These are phyloP conservation scores for Cataglyphis altisquamis DNA, from an alignment of 2,888 invertebrate genomes.

Conservation along the genomic window DNA sequence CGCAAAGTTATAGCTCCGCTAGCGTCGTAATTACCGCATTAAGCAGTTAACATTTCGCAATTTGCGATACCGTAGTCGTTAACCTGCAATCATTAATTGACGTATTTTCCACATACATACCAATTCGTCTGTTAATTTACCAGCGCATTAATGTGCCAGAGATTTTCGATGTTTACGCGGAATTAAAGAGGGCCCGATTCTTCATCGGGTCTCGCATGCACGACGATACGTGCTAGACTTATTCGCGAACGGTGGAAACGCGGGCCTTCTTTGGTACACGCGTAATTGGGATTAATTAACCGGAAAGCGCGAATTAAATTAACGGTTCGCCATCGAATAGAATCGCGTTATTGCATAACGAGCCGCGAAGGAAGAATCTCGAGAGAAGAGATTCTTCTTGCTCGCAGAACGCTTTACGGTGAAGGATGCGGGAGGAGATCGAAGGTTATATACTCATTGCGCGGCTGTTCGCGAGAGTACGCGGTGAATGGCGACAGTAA, in stretches of 20 bases:
- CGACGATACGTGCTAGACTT: neutral
- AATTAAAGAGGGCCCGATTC: slow-evolving; percentile 57
- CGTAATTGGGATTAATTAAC: slow-evolving; percentile 78
- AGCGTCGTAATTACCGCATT: slow-evolving; percentile 20
- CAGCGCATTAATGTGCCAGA: slow-evolving; percentile 48
- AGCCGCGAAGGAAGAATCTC: slow-evolving; percentile 34
- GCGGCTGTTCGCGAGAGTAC: slow-evolving; percentile 19
- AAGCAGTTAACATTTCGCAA: slow-evolving; percentile 23
- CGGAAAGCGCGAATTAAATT: slow-evolving; percentile 77
- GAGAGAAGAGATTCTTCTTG: slow-evolving; percentile 52
- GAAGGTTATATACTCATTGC: slow-evolving; percentile 53
- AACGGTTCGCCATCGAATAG: slow-evolving; percentile 69
- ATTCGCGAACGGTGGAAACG: slow-evolving; percentile 37
- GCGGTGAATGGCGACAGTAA: slow-evolving; percentile 63
- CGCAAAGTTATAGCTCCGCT: neutral
- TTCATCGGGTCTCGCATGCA: slow-evolving; percentile 26
- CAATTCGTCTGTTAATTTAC: slow-evolving; percentile 65
- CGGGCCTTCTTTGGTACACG: slow-evolving; percentile 54
- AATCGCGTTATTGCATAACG: slow-evolving; percentile 70
- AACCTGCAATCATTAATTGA: slow-evolving; percentile 63
- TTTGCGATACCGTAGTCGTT: slow-evolving; percentile 54
- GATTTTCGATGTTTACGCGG: slow-evolving; percentile 61
- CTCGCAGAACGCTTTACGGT: slow-evolving; percentile 34
- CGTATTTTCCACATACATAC: slow-evolving; percentile 44
- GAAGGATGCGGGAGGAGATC: slow-evolving; percentile 60